Conservation (phyloP, 1,140 invertebrate genomes). For the Saccostrea glomerata region DNA sequence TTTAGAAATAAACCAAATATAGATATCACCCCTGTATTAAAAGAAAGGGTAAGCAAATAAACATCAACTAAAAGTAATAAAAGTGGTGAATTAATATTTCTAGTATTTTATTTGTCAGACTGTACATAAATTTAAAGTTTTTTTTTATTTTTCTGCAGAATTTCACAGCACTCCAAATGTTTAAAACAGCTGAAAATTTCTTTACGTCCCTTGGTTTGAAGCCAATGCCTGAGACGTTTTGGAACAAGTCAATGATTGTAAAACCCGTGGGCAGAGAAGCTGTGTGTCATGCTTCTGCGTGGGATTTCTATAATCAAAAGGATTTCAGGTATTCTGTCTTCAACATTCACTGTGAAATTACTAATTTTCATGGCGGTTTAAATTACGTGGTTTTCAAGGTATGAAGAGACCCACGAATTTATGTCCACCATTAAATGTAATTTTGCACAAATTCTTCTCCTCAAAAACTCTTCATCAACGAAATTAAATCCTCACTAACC, state of each 20-base stretch:
- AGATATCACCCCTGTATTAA: slow-evolving; percentile 82
- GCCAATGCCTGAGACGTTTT: slow-evolving; percentile 86
- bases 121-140: no score
- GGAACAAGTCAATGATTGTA: slow-evolving; percentile 81
- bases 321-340: slow-evolving; percentile 87
- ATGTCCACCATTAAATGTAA: no score
- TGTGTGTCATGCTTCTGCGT: slow-evolving; percentile 95
- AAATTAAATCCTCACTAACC: no score
- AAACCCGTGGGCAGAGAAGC: slow-evolving; percentile 83
- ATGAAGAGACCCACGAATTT: no score
- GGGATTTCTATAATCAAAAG: slow-evolving; percentile 93
- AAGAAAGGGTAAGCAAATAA: slow-evolving; percentile 82
- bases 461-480: no score
- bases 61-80: no score
- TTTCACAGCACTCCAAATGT: slow-evolving; percentile 86
- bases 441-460: no score
- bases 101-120: no score
- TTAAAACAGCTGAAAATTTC: slow-evolving; percentile 90
- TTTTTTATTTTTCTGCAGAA: slow-evolving; percentile 78
- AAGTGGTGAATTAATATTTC: no score
- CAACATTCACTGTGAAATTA: no score
- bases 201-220: slow-evolving; percentile 91
- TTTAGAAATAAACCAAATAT: slow-evolving; percentile 55
- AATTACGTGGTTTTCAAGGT: no score
- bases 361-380: no score